These are phyloP conservation scores for Lasioglossum malachurum DNA, from an alignment of 2,888 invertebrate genomes.

Conservation along the genomic window DNA sequence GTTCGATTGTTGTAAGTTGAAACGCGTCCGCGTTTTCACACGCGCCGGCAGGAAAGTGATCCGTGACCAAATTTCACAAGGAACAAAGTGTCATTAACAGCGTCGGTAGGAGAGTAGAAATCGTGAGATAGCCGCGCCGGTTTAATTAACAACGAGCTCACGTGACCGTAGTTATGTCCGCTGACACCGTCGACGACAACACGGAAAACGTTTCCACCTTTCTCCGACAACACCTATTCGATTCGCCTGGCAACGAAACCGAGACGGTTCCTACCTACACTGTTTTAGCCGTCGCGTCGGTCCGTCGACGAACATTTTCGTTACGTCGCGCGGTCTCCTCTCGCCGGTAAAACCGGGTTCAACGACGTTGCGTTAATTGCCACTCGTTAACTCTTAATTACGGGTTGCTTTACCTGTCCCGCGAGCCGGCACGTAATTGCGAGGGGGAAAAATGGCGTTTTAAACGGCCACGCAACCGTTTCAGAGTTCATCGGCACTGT, in stretches of 20 bases:
- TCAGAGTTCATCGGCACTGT: slow-evolving; percentile 12
- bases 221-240: neutral
- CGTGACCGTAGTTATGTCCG: neutral
- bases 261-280: neutral
- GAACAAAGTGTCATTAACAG: slow-evolving; percentile 49
- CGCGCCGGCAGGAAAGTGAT: slow-evolving; percentile 52
- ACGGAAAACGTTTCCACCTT: slow-evolving; percentile 11
- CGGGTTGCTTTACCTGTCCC: slow-evolving; percentile 22
- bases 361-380: slow-evolving; percentile 21
- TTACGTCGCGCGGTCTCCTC: neutral
- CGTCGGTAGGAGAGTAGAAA: slow-evolving; percentile 50
- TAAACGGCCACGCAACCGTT: slow-evolving; percentile 27
- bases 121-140: slow-evolving; percentile 44
- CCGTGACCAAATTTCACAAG: slow-evolving; percentile 37
- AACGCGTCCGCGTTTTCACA: slow-evolving; percentile 33
- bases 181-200: neutral
- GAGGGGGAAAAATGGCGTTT: slow-evolving; percentile 9
- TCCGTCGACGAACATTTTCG: neutral
- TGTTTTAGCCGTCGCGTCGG: neutral
- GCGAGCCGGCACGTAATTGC: slow-evolving; percentile 1
- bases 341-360: neutral
- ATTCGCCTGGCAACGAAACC: neutral
- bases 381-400: slow-evolving; percentile 27
- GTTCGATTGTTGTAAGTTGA: neutral
- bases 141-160: slow-evolving; percentile 48